These are phyloP conservation scores for Archocentrus centrarchus DNA, from an alignment of 2,113 vertebrate species.

Conservation along the genomic window DNA sequence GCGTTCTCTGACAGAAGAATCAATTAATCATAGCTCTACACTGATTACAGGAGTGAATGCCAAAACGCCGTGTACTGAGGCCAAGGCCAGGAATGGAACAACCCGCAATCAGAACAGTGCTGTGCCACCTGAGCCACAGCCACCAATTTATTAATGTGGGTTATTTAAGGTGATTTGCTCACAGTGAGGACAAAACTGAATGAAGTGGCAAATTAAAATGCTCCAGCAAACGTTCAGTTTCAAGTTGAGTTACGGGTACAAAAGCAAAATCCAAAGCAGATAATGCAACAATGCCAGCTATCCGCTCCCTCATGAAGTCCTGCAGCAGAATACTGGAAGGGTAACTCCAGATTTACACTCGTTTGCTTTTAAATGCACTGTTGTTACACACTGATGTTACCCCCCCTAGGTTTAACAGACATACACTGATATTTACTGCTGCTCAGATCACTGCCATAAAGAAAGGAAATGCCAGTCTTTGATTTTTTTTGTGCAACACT, in stretches of 20 bases:
- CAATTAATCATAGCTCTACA: not conserved
- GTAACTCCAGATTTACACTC: not conserved
- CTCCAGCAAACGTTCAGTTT: not conserved
- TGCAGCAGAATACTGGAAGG: not conserved
- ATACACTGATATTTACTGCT: not conserved
- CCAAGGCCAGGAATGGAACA: not conserved
- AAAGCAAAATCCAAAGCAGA: not conserved
- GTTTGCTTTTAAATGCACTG: not conserved
- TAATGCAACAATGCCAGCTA: not conserved
- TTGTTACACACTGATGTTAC: not conserved
- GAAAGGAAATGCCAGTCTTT: not conserved
- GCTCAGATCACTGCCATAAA: not conserved
- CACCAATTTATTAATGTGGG: not conserved
- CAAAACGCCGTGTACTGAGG: not conserved
- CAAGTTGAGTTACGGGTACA: not conserved
- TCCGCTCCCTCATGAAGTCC: not conserved
- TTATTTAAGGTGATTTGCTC: not conserved
- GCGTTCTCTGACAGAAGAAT: not conserved
- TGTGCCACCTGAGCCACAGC: not conserved
- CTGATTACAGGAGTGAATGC: not conserved
- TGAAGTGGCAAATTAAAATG: not conserved
- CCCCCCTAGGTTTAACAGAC: not conserved
- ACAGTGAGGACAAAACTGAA: not conserved
- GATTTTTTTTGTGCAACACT: not conserved
- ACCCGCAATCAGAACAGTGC: not conserved